Base-by-base conservation (phyloP, 2,888 invertebrate genomes). In the Tribolium freemani region DNA sequence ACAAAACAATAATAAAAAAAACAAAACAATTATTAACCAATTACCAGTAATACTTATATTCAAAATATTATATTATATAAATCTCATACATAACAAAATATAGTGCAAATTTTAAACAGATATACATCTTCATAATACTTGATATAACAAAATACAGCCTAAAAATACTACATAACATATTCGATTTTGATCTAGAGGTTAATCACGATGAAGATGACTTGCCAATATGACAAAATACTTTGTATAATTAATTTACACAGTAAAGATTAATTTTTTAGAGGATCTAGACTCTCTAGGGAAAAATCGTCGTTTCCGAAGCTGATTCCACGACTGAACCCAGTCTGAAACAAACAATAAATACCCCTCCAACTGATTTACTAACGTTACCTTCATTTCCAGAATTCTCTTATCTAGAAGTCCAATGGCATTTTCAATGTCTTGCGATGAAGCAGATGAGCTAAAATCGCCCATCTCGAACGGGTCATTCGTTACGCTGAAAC, bases 251-350 rank as follows among this genome's bases (percentile, higher is more conserved):
- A 69, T 66, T 74, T 63, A 57, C 44, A 63, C 54, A 73, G 68
- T 69, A 73, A 73, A 71, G 83, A 64, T 88, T 86, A 91, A 86
- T 91, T 90, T 85, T 95, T 95, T 82, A 97, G 88, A 73, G 97
- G 97, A 89, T 97, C 97, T 86, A 97, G 90, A 87, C 96, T 96
- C 86, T 96, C 97, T 87, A 97, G 88, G 79, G 95, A 95, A 88
- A 98, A 98, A 88, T 97, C 97, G 86, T 97, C 97, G 84, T 95
- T 94, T 82, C 95, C 95, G 88, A 96, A 94, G 76, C 93, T 91
- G 83, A 96, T 90, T 78, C 96, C 96, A 87, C 94, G 90, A 87
- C 93, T 95, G 88, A 96, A 96, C 78, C 96, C 96, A 88, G 93
- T 96, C 96, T 97, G 89, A 58, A 88, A 90, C 11, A 30, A 56